Conservation (phyloP, 2,888 invertebrate genomes). For the Uropetala carovei region DNA sequence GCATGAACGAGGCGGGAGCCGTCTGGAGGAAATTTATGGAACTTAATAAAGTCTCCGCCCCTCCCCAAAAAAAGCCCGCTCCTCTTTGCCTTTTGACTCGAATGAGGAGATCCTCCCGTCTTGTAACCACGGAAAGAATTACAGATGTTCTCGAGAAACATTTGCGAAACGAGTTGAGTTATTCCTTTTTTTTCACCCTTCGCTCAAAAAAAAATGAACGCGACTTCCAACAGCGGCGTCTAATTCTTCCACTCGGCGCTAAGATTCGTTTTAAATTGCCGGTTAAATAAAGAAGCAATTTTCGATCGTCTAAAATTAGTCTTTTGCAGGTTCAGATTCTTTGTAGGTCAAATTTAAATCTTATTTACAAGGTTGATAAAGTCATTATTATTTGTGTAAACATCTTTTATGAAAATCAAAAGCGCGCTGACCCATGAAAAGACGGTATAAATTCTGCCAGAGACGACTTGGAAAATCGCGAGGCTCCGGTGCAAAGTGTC, state of each 20-base stretch:
- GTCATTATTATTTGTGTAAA: too few relatives aligned
- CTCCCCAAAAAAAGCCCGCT: not conserved
- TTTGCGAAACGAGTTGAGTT: not conserved
- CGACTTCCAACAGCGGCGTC: not conserved
- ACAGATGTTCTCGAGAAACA: not conserved
- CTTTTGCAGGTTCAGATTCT: too few relatives aligned
- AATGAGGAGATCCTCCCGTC: not conserved
- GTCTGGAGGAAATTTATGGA: conserved; percentile 1
- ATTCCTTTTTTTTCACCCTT: not conserved
- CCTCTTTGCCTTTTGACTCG: not conserved
- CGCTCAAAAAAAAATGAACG: not conserved
- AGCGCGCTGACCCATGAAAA: too few relatives aligned
- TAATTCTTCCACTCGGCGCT: not conserved
- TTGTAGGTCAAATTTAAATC: too few relatives aligned
- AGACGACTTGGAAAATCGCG: too few relatives aligned
- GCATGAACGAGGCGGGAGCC: not conserved
- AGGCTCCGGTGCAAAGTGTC: too few relatives aligned
- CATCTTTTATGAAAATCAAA: too few relatives aligned
- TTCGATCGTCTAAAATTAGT: too few relatives aligned
- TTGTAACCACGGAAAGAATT: not conserved
- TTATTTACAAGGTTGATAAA: too few relatives aligned
- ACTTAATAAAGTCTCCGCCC: conserved; percentile 15
- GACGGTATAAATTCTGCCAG: too few relatives aligned
- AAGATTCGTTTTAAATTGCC: not conserved
- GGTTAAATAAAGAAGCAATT: too few relatives aligned